Percentiles rank a stretch among this genome's conserved stretches.
phyloP scores from a whole-genome alignment of 2,888 invertebrate genomes.

The Ormia ochracea region DNA sequence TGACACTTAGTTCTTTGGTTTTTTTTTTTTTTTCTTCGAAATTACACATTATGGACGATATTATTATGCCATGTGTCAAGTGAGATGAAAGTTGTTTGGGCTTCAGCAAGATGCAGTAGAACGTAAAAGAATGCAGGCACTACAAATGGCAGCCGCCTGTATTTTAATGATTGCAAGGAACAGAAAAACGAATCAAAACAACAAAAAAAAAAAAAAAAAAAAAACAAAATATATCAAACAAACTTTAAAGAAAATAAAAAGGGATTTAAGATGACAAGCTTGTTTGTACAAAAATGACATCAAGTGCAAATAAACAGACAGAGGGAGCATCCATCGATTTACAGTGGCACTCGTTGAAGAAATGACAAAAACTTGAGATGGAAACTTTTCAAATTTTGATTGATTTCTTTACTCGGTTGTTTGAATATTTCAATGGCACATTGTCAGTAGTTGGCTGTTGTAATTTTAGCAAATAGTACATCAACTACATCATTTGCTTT shows the following conservation, averaged over 20 bases:
- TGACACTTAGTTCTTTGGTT: constrained; percentile 66
- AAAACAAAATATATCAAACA: too few species aligned
- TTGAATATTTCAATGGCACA: neutral
- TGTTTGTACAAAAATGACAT: constrained; percentile 57
- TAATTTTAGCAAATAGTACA: constrained; percentile 10
- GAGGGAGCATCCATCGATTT: constrained; percentile 48
- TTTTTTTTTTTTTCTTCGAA: constrained; percentile 12
- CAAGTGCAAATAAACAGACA: constrained; percentile 50
- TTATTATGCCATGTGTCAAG: constrained; percentile 61
- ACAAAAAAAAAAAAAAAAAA: too few species aligned
- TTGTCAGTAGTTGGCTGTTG: neutral
- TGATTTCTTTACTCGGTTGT: neutral
- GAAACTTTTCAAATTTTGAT: neutral
- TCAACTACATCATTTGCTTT: constrained; percentile 19
- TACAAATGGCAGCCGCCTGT: constrained; percentile 44
- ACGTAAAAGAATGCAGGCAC: constrained; percentile 7
- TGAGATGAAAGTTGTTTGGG: constrained; percentile 53
- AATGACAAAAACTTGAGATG: neutral
- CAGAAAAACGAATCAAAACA: too few species aligned
- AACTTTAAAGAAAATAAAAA: constrained; percentile 15
- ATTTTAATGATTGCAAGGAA: constrained; percentile 23
- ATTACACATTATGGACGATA: constrained; percentile 58
- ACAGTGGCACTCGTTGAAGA: neutral
- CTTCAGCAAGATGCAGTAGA: constrained; percentile 34
- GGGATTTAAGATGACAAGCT: constrained; percentile 56